phyloP scores from a whole-genome alignment of 2,113 vertebrate genomes.

The Podiceps cristatus region DNA sequence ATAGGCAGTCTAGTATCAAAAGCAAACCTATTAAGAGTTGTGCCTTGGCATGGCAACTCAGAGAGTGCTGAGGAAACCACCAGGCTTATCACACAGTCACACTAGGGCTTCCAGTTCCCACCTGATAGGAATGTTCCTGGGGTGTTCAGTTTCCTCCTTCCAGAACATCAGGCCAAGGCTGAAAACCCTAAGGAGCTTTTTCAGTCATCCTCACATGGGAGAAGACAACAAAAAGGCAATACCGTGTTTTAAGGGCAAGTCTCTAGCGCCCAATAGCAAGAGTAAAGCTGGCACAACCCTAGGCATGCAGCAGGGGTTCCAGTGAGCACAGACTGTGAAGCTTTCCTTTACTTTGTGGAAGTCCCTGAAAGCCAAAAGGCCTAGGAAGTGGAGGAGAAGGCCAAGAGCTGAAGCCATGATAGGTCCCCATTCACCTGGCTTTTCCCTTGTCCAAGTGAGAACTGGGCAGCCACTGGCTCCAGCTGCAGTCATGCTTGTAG shows the following conservation, averaged over 20 bases:
- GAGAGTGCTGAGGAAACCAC: not conserved
- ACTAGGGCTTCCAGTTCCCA: not conserved
- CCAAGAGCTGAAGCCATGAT: not conserved
- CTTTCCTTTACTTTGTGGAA: not conserved
- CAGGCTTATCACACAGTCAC: not conserved
- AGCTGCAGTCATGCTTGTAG: not conserved
- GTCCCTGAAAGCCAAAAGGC: not conserved
- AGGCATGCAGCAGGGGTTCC: not conserved
- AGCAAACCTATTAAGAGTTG: not conserved
- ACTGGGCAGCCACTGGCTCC: not conserved
- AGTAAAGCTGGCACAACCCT: not conserved
- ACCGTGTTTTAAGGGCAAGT: not conserved
- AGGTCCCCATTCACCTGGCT: not conserved
- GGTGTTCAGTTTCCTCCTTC: not conserved
- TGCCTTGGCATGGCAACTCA: not conserved
- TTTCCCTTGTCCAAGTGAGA: not conserved
- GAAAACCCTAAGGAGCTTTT: not conserved
- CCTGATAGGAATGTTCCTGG: not conserved
- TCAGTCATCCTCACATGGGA: not conserved
- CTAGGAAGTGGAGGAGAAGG: not conserved
- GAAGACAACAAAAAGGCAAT: not conserved
- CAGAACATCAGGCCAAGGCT: not conserved
- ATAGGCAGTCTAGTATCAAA: not conserved
- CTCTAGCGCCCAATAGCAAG: not conserved
- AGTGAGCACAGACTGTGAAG: not conserved